Conservation (phyloP, 2,113 vertebrate species). For the Nymphicus hollandicus region DNA sequence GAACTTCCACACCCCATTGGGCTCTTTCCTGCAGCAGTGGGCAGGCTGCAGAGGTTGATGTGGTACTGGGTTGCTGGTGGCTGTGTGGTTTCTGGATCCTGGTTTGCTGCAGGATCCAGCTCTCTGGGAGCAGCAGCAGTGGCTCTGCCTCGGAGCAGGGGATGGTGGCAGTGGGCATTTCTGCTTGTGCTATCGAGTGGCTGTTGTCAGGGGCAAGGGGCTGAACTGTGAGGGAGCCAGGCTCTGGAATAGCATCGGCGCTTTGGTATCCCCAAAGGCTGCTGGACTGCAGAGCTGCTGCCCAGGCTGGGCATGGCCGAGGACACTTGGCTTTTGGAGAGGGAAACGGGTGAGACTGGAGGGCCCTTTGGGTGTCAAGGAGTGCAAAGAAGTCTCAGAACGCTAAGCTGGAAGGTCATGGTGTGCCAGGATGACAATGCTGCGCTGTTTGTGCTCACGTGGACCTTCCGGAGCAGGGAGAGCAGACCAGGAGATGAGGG, state of each 20-base stretch:
- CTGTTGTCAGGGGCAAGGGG: neutral
- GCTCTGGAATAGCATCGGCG: neutral
- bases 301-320: accelerated
- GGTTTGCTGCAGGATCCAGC: neutral
- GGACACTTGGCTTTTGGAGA: neutral
- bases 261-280: neutral
- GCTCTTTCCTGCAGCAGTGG: neutral
- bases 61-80: accelerated
- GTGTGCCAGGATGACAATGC: accelerated
- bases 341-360: neutral
- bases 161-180: neutral
- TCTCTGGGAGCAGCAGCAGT: accelerated
- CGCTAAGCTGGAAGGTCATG: accelerated
- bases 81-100: neutral
- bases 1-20: neutral
- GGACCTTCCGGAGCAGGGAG: neutral
- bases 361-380: accelerated
- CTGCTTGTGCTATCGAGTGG: neutral
- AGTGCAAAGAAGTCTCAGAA: neutral
- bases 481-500: neutral
- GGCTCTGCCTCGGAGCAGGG: neutral
- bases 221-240: neutral
- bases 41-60: neutral
- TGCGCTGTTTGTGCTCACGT: accelerated
- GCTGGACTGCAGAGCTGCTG: neutral